Evolutionary conservation across 1,140 invertebrate genomes (phyloP).

Genomic region (Ditylenchus dipsaci): DNA sequence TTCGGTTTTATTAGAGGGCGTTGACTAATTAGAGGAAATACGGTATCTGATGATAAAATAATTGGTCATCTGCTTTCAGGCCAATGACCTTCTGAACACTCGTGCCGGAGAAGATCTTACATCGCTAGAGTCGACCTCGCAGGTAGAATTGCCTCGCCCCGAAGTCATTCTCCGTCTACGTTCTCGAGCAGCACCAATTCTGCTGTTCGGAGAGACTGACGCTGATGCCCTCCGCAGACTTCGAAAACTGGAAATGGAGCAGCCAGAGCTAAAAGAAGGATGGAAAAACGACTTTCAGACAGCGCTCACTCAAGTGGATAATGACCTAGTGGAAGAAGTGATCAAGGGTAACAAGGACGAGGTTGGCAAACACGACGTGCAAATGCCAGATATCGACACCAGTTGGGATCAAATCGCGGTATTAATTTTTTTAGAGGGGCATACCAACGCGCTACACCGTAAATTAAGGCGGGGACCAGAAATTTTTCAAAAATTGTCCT

Average conservation of each 20-base stretch:
- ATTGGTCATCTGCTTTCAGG: background rate
- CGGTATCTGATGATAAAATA: too few species aligned
- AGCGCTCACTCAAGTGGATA: slow-evolving; percentile 78
- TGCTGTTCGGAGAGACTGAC: slow-evolving; percentile 76
- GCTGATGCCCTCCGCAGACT: slow-evolving; percentile 80
- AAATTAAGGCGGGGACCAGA: too few species aligned
- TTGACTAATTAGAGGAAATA: too few species aligned
- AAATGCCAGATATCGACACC: slow-evolving; percentile 24
- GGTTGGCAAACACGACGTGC: slow-evolving; percentile 64
- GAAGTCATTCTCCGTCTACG: slow-evolving; percentile 78
- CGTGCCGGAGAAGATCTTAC: slow-evolving; percentile 9
- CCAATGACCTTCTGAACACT: background rate
- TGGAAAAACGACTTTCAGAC: slow-evolving; percentile 89
- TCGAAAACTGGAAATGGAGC: slow-evolving; percentile 81
- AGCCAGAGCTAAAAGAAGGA: slow-evolving; percentile 87
- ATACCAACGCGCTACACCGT: too few species aligned
- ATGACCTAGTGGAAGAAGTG: slow-evolving; percentile 50
- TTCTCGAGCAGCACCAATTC: slow-evolving; percentile 82
- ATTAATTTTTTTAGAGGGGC: background rate
- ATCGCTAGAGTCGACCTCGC: background rate
- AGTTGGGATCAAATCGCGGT: slow-evolving; percentile 39
- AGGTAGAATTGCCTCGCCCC: slow-evolving; percentile 21
- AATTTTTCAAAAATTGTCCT: background rate
- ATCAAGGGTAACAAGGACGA: slow-evolving; percentile 60
- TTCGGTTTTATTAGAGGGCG: too few species aligned